Evolutionary conservation across 2,113 vertebrate genomes (phyloP).

Genomic region (Formicarius rufipectus): DNA sequence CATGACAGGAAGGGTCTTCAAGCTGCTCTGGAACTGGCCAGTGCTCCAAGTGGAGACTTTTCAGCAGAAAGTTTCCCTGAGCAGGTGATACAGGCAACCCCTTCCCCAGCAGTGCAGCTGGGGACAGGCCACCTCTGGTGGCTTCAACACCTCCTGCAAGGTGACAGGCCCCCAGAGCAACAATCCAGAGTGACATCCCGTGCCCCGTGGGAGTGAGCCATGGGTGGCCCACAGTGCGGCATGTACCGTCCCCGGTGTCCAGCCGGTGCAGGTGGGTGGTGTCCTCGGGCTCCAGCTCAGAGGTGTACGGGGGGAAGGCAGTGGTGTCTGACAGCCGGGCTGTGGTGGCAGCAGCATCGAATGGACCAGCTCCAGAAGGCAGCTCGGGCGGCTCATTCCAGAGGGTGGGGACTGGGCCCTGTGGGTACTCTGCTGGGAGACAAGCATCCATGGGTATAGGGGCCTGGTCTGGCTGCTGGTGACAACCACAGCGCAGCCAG

Average conservation of each 20-base stretch:
- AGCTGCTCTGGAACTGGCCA: neutral
- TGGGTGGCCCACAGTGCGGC: accelerated
- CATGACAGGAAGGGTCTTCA: neutral
- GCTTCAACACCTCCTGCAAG: neutral
- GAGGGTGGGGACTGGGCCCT: slow-evolving; percentile 72
- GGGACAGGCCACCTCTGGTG: no score
- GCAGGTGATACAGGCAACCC: no score
- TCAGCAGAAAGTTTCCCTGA: neutral
- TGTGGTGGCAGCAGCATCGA: slow-evolving; percentile 76
- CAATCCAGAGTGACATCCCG: accelerated
- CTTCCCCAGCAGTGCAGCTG: neutral
- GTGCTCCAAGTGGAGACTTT: neutral
- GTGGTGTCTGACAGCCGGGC: slow-evolving; percentile 67
- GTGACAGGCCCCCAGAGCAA: neutral
- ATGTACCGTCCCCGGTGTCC: slow-evolving; percentile 74
- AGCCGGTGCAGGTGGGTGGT: slow-evolving; percentile 71
- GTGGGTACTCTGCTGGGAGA: slow-evolving; percentile 67
- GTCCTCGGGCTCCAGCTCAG: slow-evolving; percentile 77
- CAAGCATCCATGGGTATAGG: neutral
- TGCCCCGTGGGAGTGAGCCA: accelerated
- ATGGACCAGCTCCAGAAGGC: slow-evolving; percentile 81
- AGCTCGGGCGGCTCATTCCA: slow-evolving; percentile 87
- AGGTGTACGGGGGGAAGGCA: slow-evolving; percentile 62
- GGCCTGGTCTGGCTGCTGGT: accelerated
- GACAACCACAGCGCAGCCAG: neutral